phyloP scores from a whole-genome alignment of 2,888 invertebrate species.

The Cephus spinipes region DNA sequence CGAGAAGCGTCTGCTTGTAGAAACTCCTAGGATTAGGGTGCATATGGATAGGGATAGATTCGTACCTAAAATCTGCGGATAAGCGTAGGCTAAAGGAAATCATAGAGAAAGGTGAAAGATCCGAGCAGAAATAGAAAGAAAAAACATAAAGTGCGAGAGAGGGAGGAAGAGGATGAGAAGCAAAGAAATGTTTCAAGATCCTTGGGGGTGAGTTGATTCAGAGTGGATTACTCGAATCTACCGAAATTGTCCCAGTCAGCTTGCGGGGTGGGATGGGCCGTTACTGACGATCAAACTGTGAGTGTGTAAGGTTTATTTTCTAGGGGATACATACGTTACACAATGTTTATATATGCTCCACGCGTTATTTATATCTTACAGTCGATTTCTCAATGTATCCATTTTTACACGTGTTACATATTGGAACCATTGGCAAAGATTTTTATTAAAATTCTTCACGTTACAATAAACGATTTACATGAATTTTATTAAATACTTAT shows the following conservation, averaged over 20 bases:
- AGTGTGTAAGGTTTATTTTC: not conserved
- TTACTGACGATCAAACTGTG: not conserved
- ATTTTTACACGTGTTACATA: not conserved
- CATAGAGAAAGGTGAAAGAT: not conserved
- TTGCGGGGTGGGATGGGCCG: not conserved
- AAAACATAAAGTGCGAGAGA: conserved; percentile 15
- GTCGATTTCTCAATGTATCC: not conserved
- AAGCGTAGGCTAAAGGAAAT: not conserved
- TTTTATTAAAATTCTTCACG: conserved; percentile 28
- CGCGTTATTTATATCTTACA: not conserved
- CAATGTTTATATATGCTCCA: not conserved
- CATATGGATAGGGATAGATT: not conserved
- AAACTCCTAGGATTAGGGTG: not conserved
- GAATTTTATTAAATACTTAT: not conserved
- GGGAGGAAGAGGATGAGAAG: not conserved
- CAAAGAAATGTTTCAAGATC: not conserved
- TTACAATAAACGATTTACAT: conserved; percentile 5
- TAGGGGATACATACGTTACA: not conserved
- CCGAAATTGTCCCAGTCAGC: not conserved
- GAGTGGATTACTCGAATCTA: not conserved
- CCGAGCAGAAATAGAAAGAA: conserved; percentile 18
- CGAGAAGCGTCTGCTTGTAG: not conserved
- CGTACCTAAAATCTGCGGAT: not conserved
- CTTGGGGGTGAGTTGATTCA: not conserved
- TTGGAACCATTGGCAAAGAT: not conserved